Evolutionary conservation across 2,888 invertebrate species (phyloP), one percentile per base, ranked within the genome.

Genomic region (Gasteruption jaculator): DNA sequence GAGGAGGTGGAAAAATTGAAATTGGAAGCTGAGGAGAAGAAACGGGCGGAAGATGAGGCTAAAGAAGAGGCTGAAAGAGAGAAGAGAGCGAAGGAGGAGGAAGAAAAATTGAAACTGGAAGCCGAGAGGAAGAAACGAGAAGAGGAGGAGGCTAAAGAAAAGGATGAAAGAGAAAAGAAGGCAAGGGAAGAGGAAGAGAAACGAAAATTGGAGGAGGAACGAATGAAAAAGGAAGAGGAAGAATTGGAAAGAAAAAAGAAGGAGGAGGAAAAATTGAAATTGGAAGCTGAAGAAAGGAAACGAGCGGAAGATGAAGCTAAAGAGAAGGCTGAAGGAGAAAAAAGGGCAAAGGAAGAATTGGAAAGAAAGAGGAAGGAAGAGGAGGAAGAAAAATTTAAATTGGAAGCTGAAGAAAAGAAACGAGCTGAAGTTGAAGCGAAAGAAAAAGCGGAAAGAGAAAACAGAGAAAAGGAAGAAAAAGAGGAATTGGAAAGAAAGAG

Each of bases 101-200:
- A 24, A 5, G 46, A 49, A 18, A 11, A 29, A 22, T 41, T 48
- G 26, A 29, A 41, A 25, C 32, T 37, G 19, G 25, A 38, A 18
- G 36, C 38, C 47, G 41, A 45, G 54, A 44, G 50, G 35, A 26
- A 40, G 34, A 33, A 45, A 30, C 43, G 36, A 7, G 32, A 68
- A 24, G 68, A 68, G 18, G 67, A 68, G 39, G 65, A 71, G 21
- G 58, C 57, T 19, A 65, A 65, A n/a, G 5, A 32, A 14, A 25
- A 41, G 8, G 56, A 62, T 30, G 60, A 62, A 33, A 60, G 50
- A 12, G 35, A 52, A 44, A 35, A 57, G 29, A 18, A 64, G 31
- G 63, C 63, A 20, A 65, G 68, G 40, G 57, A 60, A 11, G 65
- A 71, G 53, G 65, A 69, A 10, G 68, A 57, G 36, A 48, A 31